Evolutionary conservation across 2,888 invertebrate species (phyloP), one percentile per base, ranked within the genome.

Genomic region (Acrobasis repandana): DNA sequence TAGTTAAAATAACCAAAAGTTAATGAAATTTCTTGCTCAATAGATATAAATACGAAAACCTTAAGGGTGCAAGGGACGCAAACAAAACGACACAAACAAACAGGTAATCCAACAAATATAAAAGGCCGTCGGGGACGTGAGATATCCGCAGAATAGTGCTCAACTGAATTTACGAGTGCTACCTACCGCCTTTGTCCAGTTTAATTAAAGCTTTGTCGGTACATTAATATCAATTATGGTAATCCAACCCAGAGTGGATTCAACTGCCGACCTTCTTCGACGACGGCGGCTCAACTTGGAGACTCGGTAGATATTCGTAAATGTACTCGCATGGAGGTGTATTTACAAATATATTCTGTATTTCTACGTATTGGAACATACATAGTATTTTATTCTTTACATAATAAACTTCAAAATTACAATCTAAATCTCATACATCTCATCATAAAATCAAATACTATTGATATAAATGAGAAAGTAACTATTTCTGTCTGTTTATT

Each of bases 221-320:
- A 83, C 87, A 85, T 87, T 86, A 82, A 86, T 87, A 86, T 85
- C 86, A 85, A 86, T 88, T 87, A 87, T 86, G 83, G 83, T 87
- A 86, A 87, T 87, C 84, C 83, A 61, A 64, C 69, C 15, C 71
- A 68, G 75, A 81, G 81, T 76, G 80, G 77, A 78, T 83, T 75
- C 80, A 76, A 77, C 77, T 79, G 73, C 75, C 76, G 82, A 75
- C 80, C 80, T 76, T 76, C 77, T 75, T 77, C 66, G 70, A 64
- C 67, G 66, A 70, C 68, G 51, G 51, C 63, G 62, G 65, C 49
- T 49, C 58, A 65, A 63, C 63, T 66, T 63, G 62, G 34, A 51
- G 60, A 50, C 57, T 43, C 10, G 9, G 6, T 28, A 28, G 28
- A 28, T 38, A 43, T 43, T 14, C 43, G 14, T 43, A 43, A 43